Evolutionary conservation across 2,888 invertebrate genomes (phyloP).

Genomic region (Pantelozetes paolii): DNA sequence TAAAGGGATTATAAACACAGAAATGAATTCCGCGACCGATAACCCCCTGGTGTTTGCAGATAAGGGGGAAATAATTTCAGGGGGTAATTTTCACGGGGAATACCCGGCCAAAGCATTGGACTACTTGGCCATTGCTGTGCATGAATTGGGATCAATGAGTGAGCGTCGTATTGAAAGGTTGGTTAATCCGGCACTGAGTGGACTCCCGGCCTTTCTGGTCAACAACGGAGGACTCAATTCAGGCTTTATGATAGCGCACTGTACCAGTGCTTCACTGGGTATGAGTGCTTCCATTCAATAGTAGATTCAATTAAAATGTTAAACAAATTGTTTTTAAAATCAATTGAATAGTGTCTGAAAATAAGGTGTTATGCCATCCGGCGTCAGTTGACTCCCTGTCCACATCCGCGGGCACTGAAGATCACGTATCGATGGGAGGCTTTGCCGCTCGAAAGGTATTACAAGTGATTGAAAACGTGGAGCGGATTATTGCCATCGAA

Average conservation of each 20-base stretch:
- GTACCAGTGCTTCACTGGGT: slow-evolving; percentile 64
- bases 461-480: slow-evolving; percentile 58
- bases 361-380: slow-evolving; percentile 66
- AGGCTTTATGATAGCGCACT: slow-evolving; percentile 66
- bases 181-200: slow-evolving; percentile 63
- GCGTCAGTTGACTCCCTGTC: slow-evolving; percentile 64
- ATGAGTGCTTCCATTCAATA: slow-evolving; percentile 43
- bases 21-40: slow-evolving; percentile 66
- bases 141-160: slow-evolving; percentile 64
- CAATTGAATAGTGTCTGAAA: slow-evolving; percentile 60
- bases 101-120: slow-evolving; percentile 66
- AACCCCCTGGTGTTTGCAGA: slow-evolving; percentile 62
- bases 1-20: slow-evolving; percentile 59
- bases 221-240: slow-evolving; percentile 65
- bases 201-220: slow-evolving; percentile 63
- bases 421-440: slow-evolving; percentile 68
- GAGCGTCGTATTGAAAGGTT: slow-evolving; percentile 63
- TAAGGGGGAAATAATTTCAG: slow-evolving; percentile 62
- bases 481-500: slow-evolving; percentile 63
- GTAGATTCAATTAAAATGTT: not conserved
- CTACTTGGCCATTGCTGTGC: slow-evolving; percentile 63
- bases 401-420: slow-evolving; percentile 65
- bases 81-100: slow-evolving; percentile 67
- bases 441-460: slow-evolving; percentile 63
- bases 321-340: not conserved